phyloP scores from a whole-genome alignment of 2,113 vertebrate species.

The Asarcornis scutulata region DNA sequence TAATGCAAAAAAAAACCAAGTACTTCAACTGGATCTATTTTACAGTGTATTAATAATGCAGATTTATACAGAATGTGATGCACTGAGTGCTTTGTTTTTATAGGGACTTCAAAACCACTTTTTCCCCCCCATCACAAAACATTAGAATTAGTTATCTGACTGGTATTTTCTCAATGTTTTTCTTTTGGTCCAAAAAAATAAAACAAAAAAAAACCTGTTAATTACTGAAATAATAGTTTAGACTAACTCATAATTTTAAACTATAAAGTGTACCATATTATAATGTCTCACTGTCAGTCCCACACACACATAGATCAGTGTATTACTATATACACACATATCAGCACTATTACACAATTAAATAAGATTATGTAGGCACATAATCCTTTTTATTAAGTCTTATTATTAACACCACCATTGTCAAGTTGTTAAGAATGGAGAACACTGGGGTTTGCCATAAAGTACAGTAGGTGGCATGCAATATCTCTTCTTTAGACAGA shows the following conservation, averaged over 20 bases:
- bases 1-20: constrained; percentile 83
- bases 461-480: constrained; percentile 51
- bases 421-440: neutral
- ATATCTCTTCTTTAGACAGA: neutral
- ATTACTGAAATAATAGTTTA: constrained; percentile 37
- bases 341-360: constrained; percentile 40
- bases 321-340: neutral
- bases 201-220: neutral
- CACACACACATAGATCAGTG: neutral
- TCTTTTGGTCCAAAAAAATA: neutral
- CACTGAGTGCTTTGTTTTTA: constrained; percentile 66
- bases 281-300: neutral
- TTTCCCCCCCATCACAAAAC: constrained; percentile 29
- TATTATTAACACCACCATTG: neutral
- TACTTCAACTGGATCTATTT: constrained; percentile 81
- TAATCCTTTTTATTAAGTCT: constrained; percentile 51
- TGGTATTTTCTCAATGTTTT: constrained; percentile 17
- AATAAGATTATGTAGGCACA: constrained; percentile 22
- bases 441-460: neutral
- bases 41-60: constrained; percentile 82
- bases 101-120: constrained; percentile 38
- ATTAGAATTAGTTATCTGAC: constrained; percentile 27
- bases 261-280: neutral
- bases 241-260: constrained; percentile 37
- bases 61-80: constrained; percentile 74